Conservation (phyloP, 2,888 invertebrate species). For the Mystacides longicornis region DNA sequence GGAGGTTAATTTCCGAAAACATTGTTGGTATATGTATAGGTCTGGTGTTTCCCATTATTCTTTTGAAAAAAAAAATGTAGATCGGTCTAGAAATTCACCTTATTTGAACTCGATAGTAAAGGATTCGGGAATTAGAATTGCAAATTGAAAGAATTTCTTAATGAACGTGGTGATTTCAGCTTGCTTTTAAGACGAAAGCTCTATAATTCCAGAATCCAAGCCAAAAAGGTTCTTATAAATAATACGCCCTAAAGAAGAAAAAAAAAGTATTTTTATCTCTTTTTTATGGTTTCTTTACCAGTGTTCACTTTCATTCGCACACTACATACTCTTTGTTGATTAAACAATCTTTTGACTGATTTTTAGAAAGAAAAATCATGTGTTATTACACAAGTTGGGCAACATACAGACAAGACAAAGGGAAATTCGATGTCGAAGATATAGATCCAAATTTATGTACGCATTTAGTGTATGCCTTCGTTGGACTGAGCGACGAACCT, state of each 20-base stretch:
- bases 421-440: conserved; percentile 57
- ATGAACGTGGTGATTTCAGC: no score
- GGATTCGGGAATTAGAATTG: no score
- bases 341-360: not conserved
- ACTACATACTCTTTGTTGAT: not conserved
- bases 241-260: not conserved
- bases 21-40: no score
- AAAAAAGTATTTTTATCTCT: not conserved
- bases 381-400: conserved; percentile 78
- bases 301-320: not conserved
- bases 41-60: no score
- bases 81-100: no score
- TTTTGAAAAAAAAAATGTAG: no score
- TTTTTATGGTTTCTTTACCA: not conserved
- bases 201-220: no score
- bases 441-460: conserved; percentile 66
- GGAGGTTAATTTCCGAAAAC: no score
- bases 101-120: no score
- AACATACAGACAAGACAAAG: conserved; percentile 55
- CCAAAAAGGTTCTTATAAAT: no score
- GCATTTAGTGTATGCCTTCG: conserved; percentile 67
- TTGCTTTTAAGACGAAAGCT: no score
- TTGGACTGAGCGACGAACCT: conserved; percentile 51
- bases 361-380: conserved; percentile 7
- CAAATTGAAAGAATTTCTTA: no score